A percentile compares a stretch with the other conserved stretches of the same genome.
phyloP scores from a whole-genome alignment of 2,888 invertebrate genomes.

The Macrosoma leucophasiata region DNA sequence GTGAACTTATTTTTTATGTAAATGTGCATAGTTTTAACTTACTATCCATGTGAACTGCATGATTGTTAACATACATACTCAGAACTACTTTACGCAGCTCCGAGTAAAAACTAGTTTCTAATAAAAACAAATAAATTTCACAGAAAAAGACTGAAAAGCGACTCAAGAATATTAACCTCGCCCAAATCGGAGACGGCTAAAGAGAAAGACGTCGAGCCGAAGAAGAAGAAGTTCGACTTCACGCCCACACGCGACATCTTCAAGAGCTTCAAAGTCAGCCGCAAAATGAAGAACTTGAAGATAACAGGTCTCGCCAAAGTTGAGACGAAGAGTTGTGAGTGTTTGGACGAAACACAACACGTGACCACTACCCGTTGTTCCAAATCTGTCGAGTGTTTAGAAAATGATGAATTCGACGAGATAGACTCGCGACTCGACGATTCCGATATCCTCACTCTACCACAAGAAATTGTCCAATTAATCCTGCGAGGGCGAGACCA shows the following conservation, averaged over 20 bases:
- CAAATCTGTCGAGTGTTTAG: constrained; percentile 59
- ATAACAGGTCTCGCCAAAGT: constrained; percentile 48
- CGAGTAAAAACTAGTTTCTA: not conserved
- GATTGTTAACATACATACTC: not conserved
- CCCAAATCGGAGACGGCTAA: constrained; percentile 57
- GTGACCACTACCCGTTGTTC: constrained; percentile 49
- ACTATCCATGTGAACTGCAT: constrained; percentile 1
- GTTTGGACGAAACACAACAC: constrained; percentile 52
- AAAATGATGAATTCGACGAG: constrained; percentile 41
- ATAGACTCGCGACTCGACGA: too few species aligned
- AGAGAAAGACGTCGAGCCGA: constrained; percentile 55
- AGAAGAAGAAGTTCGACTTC: constrained; percentile 70
- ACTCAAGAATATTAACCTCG: constrained; percentile 52
- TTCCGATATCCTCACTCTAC: constrained; percentile 46
- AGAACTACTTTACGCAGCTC: not conserved
- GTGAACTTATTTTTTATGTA: constrained; percentile 15
- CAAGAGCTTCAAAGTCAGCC: constrained; percentile 60
- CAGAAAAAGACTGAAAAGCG: constrained; percentile 69
- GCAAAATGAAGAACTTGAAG: constrained; percentile 59
- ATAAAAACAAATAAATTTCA: constrained; percentile 1
- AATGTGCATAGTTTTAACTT: not conserved
- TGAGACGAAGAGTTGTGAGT: constrained; percentile 67
- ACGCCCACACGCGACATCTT: constrained; percentile 64
- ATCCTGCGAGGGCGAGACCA: constrained; percentile 46
- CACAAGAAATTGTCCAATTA: constrained; percentile 58